These are phyloP conservation scores for Lepidocolaptes lacrymiger DNA, from an alignment of 2,797 vertebrate genomes.

Conservation along the genomic window DNA sequence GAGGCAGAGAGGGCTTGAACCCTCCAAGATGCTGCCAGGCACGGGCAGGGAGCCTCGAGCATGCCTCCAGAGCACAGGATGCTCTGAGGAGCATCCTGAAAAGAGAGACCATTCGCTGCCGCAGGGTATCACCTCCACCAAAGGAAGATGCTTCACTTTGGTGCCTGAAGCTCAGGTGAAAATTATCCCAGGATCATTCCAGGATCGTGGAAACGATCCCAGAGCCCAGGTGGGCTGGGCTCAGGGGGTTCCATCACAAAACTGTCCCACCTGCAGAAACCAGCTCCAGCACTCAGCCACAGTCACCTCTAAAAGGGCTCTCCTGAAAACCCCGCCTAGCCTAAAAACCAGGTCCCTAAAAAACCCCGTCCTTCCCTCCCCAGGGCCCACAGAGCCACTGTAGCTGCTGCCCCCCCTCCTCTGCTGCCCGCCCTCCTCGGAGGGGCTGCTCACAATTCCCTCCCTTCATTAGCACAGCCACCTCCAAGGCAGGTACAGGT, in stretches of 20 bases:
- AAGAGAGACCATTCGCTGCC: rapidly evolving
- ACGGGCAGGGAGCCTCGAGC: not conserved
- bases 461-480: conserved; percentile 49
- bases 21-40: rapidly evolving
- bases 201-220: not conserved
- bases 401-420: not conserved
- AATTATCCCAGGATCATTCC: not conserved
- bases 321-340: not conserved
- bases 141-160: not conserved
- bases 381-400: not conserved
- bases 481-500: conserved; percentile 1
- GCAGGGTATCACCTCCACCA: not conserved
- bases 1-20: not conserved
- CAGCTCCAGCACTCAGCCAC: not conserved
- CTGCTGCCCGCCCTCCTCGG: not conserved
- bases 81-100: rapidly evolving
- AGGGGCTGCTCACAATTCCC: conserved; percentile 30
- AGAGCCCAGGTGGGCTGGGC: not conserved
- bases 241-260: rapidly evolving
- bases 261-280: not conserved
- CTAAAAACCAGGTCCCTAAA: not conserved
- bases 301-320: not conserved
- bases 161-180: not conserved
- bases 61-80: too few species aligned
- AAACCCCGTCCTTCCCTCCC: not conserved